These are phyloP conservation scores for Griposia aprilina DNA, from an alignment of 2,888 invertebrate genomes.

Conservation along the genomic window DNA sequence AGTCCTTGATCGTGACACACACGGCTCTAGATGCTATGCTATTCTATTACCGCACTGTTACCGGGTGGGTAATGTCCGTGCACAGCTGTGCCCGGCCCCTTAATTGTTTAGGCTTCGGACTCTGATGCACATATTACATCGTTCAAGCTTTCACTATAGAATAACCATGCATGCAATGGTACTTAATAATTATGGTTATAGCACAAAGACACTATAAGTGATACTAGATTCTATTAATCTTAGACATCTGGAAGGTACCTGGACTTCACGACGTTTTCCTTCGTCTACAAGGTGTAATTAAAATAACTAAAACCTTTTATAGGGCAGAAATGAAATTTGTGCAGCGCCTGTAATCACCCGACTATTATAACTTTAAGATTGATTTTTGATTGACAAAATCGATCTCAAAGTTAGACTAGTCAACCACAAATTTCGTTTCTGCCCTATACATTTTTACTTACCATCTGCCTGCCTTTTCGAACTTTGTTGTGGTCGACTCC, in stretches of 20 bases:
- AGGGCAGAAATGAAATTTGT: no score
- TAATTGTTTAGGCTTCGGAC: conserved; percentile 26
- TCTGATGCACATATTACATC: conserved; percentile 21
- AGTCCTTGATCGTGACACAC: neutral
- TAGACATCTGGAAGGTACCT: neutral
- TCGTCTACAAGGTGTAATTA: neutral
- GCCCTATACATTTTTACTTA: no score
- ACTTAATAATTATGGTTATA: neutral
- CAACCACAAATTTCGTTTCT: no score
- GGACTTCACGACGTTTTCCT: neutral
- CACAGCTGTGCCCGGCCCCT: conserved; percentile 38
- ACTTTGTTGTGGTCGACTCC: no score
- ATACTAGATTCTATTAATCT: neutral
- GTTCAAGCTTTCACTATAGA: neutral
- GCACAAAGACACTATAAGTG: neutral
- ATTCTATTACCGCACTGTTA: conserved; percentile 3
- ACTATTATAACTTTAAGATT: no score
- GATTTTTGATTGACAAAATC: no score
- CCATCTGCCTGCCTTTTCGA: no score
- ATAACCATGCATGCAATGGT: no score
- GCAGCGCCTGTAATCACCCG: no score
- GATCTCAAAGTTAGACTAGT: no score
- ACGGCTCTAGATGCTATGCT: neutral
- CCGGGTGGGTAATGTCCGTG: conserved; percentile 12
- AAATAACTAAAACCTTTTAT: no score